These are phyloP conservation scores for Nothura maculosa DNA, from an alignment of 2,797 vertebrate species.

Conservation along the genomic window DNA sequence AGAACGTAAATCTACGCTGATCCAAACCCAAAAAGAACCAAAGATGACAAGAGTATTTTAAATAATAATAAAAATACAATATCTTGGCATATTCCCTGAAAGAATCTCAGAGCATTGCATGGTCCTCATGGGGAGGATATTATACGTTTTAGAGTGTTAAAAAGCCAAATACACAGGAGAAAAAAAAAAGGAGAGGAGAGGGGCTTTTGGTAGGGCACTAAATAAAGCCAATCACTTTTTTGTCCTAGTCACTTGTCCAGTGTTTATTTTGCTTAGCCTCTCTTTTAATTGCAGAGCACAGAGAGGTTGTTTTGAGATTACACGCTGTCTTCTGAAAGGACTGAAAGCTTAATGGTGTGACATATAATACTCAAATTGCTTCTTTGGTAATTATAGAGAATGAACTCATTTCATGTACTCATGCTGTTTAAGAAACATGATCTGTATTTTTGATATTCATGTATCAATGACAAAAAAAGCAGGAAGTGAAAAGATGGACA, in stretches of 20 bases:
- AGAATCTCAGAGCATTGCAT: neutral
- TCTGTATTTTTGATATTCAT: neutral
- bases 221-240: neutral
- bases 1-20: neutral
- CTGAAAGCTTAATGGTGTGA: neutral
- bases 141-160: neutral
- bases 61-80: neutral
- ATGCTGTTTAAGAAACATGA: neutral
- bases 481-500: neutral
- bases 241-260: neutral
- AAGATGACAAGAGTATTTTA: neutral
- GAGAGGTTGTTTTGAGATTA: slow-evolving; percentile 7
- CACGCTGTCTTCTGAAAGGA: slow-evolving; percentile 22
- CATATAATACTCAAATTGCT: neutral
- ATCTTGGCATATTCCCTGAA: neutral
- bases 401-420: neutral
- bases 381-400: neutral
- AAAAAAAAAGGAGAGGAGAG: neutral
- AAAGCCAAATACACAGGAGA: neutral
- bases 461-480: neutral
- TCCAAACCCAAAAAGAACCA: neutral
- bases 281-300: neutral
- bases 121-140: neutral
- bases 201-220: neutral
- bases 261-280: neutral